Base-by-base conservation (phyloP, 2,888 invertebrate genomes). In the Drosophila hawaiiensis region DNA sequence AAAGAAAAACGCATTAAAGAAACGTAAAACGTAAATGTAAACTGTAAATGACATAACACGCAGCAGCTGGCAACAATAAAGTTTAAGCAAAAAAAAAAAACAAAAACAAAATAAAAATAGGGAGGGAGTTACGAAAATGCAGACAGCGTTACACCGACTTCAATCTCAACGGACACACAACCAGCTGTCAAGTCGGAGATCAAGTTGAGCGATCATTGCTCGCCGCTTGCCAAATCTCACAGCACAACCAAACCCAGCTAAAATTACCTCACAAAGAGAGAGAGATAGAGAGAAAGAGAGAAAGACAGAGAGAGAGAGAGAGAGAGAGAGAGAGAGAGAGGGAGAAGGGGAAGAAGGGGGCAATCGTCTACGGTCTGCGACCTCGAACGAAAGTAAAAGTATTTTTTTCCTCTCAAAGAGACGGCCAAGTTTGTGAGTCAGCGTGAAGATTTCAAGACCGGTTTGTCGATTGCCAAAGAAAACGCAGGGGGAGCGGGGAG, bases 381-480 rank as follows among this genome's bases (percentile, higher is more conserved):
- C 87, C 89, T 88, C 90, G 77, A 91, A 91, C 83, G 92, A 92
- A 92, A 92, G 92, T 92, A 92, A 92, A 92, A 92, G 92, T 91
- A 73, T 77, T 80, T 82, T 78, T 76, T 67, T 47, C 16, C n/a
- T 47, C 47, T 25, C 16, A 25, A 60, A 68, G 39, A 41, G 56
- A 60, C 43, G 60, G 33, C 54, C 54, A 22, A 37, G 61, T 50
- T 59, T 60, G 65, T 81, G 89, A 90, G 72, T 87, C 90, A 87
- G 75, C 63, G 62, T 31, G 72, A 76, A 76, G 90, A 84, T 82
- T 89, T 82, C 75, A 61, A 75, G 77, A 82, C 81, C 86, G 83
- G 90, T 90, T 83, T 69, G 14, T 9, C 28, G 70, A 78, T 80
- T 80, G 82, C 82, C 64, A 74, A 68, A 82, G 67, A 69, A 55